Percentiles rank a stretch among this genome's conserved stretches.
Conservation (phyloP, 2,888 invertebrate genomes). For the Elmis aenea region DNA sequence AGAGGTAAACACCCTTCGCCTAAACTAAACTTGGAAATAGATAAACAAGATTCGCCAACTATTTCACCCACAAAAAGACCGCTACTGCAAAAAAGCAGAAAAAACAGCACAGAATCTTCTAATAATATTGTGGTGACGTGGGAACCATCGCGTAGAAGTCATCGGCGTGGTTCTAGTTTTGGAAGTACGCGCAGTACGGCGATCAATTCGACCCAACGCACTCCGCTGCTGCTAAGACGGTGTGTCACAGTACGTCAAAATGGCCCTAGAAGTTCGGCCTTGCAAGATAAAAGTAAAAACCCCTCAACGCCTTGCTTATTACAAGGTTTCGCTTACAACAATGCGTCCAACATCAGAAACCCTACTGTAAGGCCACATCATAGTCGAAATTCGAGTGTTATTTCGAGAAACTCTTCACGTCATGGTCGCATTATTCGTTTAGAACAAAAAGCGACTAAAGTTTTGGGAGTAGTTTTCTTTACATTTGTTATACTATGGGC, state of each 20-base stretch:
- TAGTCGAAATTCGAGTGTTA: conserved; percentile 74
- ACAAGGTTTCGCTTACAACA: conserved; percentile 42
- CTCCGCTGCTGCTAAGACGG: conserved; percentile 51
- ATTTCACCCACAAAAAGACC: conserved; percentile 45
- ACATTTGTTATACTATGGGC: conserved; percentile 93
- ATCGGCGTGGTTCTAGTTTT: conserved; percentile 62
- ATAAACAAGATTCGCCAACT: conserved; percentile 42
- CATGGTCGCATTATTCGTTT: conserved; percentile 80
- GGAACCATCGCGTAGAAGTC: conserved; percentile 55
- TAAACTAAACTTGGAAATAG: conserved; percentile 29
- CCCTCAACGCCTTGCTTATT: conserved; percentile 55
- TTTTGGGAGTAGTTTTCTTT: conserved; percentile 89
- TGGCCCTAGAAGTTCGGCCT: conserved; percentile 37
- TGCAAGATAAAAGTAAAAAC: conserved; percentile 43
- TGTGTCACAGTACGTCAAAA: conserved; percentile 59
- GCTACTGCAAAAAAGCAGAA: conserved; percentile 26
- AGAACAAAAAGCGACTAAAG: conserved; percentile 96
- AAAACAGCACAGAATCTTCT: conserved; percentile 32
- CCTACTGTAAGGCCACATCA: conserved; percentile 60
- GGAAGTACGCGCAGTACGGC: conserved; percentile 61
- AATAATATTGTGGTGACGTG: conserved; percentile 61
- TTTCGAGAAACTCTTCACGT: conserved; percentile 74
- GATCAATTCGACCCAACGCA: conserved; percentile 48
- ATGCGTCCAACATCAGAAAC: conserved; percentile 17
- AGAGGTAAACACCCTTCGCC: conserved; percentile 23